Evolutionary conservation across 1,140 invertebrate genomes (phyloP).

Genomic region (Ericerus pela): DNA sequence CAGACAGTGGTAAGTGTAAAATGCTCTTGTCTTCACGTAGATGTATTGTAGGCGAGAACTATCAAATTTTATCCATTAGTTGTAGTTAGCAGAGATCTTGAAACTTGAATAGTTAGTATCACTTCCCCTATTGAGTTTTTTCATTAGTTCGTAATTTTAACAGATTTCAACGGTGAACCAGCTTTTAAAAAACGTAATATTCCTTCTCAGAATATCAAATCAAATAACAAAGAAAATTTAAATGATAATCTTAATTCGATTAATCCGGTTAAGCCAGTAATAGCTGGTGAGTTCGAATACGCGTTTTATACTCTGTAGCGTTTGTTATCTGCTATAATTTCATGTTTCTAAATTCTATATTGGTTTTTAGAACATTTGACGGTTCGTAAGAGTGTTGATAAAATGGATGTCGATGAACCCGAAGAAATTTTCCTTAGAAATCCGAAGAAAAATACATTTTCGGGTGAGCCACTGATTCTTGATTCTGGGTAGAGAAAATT

Average conservation of each 20-base stretch:
- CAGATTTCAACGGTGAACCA: neutral
- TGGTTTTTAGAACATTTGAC: constrained; percentile 4
- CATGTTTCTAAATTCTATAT: neutral
- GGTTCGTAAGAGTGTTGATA: neutral
- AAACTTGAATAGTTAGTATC: too few species aligned
- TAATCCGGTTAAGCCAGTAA: neutral
- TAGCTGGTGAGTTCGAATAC: neutral
- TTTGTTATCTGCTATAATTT: neutral
- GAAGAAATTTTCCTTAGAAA: neutral
- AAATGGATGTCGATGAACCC: neutral
- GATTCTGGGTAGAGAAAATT: neutral
- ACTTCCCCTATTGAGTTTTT: too few species aligned
- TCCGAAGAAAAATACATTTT: neutral
- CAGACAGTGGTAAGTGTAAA: neutral
- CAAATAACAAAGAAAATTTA: constrained; percentile 1
- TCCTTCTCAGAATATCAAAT: neutral
- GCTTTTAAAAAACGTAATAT: neutral
- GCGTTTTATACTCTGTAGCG: neutral
- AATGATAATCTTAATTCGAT: neutral
- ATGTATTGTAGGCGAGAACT: too few species aligned
- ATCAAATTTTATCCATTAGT: too few species aligned
- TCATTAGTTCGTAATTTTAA: too few species aligned
- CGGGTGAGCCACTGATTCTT: neutral
- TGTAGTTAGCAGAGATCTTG: too few species aligned
- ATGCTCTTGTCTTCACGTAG: too few species aligned